Base-by-base conservation (phyloP, 2,888 invertebrate genomes). In the Ectobius pallidus region DNA sequence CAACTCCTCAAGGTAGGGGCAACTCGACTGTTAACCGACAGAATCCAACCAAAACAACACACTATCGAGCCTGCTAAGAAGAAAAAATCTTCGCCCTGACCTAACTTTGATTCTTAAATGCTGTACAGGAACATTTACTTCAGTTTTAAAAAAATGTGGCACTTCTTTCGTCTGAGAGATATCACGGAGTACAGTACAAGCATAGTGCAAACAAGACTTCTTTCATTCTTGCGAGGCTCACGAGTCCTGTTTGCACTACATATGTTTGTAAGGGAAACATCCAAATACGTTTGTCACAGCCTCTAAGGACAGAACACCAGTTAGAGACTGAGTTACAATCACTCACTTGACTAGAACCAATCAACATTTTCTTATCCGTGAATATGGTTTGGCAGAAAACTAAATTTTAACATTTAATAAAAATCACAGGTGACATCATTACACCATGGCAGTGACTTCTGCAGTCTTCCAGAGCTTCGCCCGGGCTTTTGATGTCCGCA, bases 91-190 rank as follows among this genome's bases (percentile, higher is more conserved):
- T 75, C 69, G 75, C 76, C 75, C 76, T 76, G 75, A 75, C 74
- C 75, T 76, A 77, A 74, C 76, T 77, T 77, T 75, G 76, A 76
- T 80, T 80, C 80, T 82, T 83, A 82, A 83, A 83, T 83, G 84
- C 84, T 84, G 84, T 83, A 83, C 83, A 85, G 85, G 84, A 85
- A 85, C 84, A 83, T 84, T 83, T 82, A 81, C 79, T 76, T 78
- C 76, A 76, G 73, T 75, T 78, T 77, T 77, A 77, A 77, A 75
- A 77, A 77, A 77, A 80, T 81, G 82, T 82, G 83, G 82, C 82
- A 83, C 83, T 83, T 82, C 77, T 76, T 77, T 77, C 81, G 80
- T 78, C 81, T 81, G 82, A 82, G 83, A 83, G 83, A 83, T 83
- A 83, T 83, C 82, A 80, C 81, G 81, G 81, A 80, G 77, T 77